phyloP scores from a whole-genome alignment of 2,888 invertebrate species.

The Pheosia gnoma region DNA sequence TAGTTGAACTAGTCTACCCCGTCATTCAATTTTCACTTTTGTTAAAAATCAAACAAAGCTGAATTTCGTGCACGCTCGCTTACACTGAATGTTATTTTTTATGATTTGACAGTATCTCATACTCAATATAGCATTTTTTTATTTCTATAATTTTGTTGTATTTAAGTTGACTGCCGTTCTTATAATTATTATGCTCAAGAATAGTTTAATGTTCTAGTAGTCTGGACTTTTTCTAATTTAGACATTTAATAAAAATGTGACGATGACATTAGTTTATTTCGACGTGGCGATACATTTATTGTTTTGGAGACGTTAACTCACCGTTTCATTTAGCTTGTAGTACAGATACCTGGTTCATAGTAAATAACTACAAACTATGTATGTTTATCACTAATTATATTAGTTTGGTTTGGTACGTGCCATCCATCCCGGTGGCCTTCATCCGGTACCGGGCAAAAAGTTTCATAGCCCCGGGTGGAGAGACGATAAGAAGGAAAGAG shows the following conservation, averaged over 20 bases:
- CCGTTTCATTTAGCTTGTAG: constrained; percentile 3
- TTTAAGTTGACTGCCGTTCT: constrained; percentile 79
- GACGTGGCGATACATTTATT: constrained; percentile 41
- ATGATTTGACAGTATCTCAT: constrained; percentile 65
- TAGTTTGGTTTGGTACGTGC: too few species aligned
- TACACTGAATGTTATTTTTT: constrained; percentile 36
- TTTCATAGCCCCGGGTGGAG: too few species aligned
- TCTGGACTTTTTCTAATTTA: constrained; percentile 52
- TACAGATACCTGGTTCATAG: neutral
- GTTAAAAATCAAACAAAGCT: neutral
- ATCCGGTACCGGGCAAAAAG: too few species aligned
- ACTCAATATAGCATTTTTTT: constrained; percentile 77
- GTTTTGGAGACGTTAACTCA: constrained; percentile 17
- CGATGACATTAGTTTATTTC: constrained; percentile 72
- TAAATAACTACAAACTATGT: neutral
- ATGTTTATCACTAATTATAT: too few species aligned
- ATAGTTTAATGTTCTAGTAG: constrained; percentile 63
- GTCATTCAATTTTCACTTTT: neutral
- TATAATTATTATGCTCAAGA: constrained; percentile 82
- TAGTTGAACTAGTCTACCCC: constrained; percentile 5
- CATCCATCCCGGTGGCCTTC: too few species aligned
- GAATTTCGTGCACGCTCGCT: neutral
- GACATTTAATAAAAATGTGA: constrained; percentile 52
- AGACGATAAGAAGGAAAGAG: too few species aligned
- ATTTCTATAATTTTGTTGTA: constrained; percentile 49